phyloP scores from a whole-genome alignment of 2,797 vertebrate genomes.

The Triplophysa bombifrons region DNA sequence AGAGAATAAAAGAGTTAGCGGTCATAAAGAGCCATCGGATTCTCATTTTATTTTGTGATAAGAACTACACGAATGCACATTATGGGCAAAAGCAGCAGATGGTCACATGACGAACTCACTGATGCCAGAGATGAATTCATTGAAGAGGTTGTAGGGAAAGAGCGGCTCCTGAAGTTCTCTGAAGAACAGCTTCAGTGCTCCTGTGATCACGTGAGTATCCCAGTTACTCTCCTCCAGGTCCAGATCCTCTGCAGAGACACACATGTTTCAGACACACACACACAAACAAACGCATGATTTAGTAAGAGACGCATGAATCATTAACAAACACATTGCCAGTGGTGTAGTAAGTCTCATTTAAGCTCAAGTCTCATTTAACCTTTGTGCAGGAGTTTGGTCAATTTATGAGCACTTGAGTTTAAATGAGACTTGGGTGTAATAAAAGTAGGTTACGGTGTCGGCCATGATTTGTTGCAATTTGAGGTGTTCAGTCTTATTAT shows the following conservation, averaged over 20 bases:
- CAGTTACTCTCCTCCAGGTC: constrained; percentile 91
- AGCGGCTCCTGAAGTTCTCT: constrained; percentile 91
- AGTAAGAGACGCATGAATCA: not conserved
- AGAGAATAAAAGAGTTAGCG: too few species aligned
- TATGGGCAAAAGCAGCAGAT: not conserved
- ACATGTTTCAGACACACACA: not conserved
- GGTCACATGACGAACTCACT: constrained; percentile 66
- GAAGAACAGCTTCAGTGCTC: constrained; percentile 93
- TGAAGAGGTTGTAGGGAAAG: constrained; percentile 87
- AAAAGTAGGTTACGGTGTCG: too few species aligned
- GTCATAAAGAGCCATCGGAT: not conserved
- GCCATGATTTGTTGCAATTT: too few species aligned
- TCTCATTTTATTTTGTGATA: not conserved
- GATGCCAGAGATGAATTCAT: constrained; percentile 83
- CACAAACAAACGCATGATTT: not conserved
- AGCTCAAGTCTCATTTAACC: too few species aligned
- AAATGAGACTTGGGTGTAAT: too few species aligned
- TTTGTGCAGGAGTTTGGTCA: too few species aligned
- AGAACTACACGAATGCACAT: not conserved
- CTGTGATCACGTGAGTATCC: constrained; percentile 95
- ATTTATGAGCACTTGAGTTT: too few species aligned
- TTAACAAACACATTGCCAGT: too few species aligned
- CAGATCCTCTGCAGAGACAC: constrained; percentile 81
- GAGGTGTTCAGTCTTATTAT: too few species aligned
- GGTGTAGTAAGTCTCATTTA: too few species aligned